Evolutionary conservation across 2,113 vertebrate species (phyloP).

Genomic region (Trogon melanurus): DNA sequence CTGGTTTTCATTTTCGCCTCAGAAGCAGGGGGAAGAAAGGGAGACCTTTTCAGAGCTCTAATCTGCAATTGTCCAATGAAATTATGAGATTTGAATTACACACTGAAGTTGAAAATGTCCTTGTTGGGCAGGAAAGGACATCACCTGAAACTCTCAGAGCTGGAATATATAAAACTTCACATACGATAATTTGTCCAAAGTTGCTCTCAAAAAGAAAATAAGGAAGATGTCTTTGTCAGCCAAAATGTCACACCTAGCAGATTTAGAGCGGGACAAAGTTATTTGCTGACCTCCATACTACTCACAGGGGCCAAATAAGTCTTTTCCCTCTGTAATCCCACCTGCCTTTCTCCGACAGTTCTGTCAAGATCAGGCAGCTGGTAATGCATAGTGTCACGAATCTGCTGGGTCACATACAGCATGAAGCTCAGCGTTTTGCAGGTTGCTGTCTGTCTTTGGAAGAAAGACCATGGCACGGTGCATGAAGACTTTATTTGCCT

Average conservation of each 20-base stretch:
- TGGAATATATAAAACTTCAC: neutral
- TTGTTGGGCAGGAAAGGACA: neutral
- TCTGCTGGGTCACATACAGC: neutral
- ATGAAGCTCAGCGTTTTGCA: neutral
- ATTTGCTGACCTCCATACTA: neutral
- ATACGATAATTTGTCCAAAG: neutral
- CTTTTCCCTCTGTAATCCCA: neutral
- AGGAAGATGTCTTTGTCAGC: neutral
- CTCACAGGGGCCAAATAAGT: neutral
- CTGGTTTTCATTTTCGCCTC: neutral
- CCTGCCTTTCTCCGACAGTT: neutral
- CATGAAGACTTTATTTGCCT: neutral
- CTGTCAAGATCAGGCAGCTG: neutral
- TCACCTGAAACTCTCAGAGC: neutral
- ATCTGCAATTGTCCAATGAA: neutral
- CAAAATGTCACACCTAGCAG: slow-evolving; percentile 3
- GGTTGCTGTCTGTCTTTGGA: neutral
- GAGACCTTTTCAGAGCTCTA: neutral
- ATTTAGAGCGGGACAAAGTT: slow-evolving; percentile 27
- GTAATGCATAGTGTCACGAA: neutral
- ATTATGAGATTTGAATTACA: neutral
- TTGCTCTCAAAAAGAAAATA: slow-evolving; percentile 27
- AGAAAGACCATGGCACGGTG: neutral
- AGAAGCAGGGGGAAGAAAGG: neutral
- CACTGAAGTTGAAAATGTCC: neutral